A percentile compares a stretch with the other conserved stretches of the same genome.
These are phyloP conservation scores for Oeneis ivallda DNA, from an alignment of 2,888 invertebrate species.

Conservation along the genomic window DNA sequence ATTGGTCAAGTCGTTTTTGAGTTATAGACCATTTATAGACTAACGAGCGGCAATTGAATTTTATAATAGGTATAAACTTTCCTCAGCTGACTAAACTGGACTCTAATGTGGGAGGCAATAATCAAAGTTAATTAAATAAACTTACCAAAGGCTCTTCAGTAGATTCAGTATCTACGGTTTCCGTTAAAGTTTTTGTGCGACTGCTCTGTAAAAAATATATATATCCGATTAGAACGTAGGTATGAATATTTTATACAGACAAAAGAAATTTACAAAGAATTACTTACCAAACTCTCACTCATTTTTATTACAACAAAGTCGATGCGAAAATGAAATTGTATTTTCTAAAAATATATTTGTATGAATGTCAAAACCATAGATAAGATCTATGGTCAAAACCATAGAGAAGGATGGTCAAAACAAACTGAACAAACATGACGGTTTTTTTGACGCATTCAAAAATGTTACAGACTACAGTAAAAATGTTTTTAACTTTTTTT, in stretches of 20 bases:
- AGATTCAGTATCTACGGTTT: constrained; percentile 51
- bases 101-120: neutral
- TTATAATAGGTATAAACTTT: too few species aligned
- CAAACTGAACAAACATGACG: constrained; percentile 1
- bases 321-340: constrained; percentile 3
- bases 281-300: constrained; percentile 64
- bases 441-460: neutral
- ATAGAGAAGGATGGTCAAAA: too few species aligned
- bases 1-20: too few species aligned
- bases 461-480: too few species aligned
- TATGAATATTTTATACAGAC: neutral
- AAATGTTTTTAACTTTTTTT: too few species aligned
- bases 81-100: neutral
- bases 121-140: neutral
- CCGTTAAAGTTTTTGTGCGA: constrained; percentile 56
- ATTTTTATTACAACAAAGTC: constrained; percentile 44
- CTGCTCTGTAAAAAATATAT: constrained; percentile 58
- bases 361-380: constrained; percentile 14
- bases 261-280: neutral
- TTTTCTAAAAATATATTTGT: constrained; percentile 5
- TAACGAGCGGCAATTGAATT: too few species aligned
- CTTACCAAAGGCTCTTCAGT: constrained; percentile 53
- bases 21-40: too few species aligned
- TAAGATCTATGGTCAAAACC: too few species aligned
- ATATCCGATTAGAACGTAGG: neutral